Evolutionary conservation across 2,113 vertebrate genomes (phyloP), one percentile per base, ranked within the genome.

Genomic region (Axis porcinus): DNA sequence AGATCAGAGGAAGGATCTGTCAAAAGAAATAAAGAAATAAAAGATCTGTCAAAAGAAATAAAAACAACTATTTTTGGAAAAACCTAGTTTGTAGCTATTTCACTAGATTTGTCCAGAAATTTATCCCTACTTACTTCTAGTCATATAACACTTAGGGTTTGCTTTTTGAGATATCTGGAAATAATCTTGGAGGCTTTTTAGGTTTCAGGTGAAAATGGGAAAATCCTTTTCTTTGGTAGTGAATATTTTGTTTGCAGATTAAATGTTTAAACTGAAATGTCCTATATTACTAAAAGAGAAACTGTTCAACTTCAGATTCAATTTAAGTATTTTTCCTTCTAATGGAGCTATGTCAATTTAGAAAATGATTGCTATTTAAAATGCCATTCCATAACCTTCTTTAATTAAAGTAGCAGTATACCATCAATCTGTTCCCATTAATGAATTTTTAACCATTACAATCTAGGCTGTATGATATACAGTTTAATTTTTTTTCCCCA

Each of bases 331-430:
- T 98, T 99, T 98, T 98, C 94, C 98, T 98, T 98, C 97, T 98
- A 98, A 98, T 97, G 96, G 97, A 98, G 98, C 96, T 97, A 97
- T 98, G 98, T 98, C 98, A 98, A 98, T 99, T 97, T 99, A 98
- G 98, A 98, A 99, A 99, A 99, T 98, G 98, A 98, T 97, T 97
- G 96, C 98, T 98, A 97, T 98, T 99, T 99, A 98, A 99, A 99
- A 99, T 98, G 98, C 98, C 97, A 98, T 98, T 98, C 98, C 93
- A 93, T 96, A 86, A 97, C 96, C 97, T 97, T 98, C 97, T 99
- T 99, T 99, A 99, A 99, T 99, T 99, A 99, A 99, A 98, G 98
- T 97, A 98, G 96, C 95, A 96, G 98, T 98, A 98, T 97, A 98
- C 98, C 98, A 98, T 98, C 98, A 98, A 98, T 99, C 98, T 99